Evolutionary conservation across 2,888 invertebrate genomes (phyloP).

Genomic region (Panopea generosa): DNA sequence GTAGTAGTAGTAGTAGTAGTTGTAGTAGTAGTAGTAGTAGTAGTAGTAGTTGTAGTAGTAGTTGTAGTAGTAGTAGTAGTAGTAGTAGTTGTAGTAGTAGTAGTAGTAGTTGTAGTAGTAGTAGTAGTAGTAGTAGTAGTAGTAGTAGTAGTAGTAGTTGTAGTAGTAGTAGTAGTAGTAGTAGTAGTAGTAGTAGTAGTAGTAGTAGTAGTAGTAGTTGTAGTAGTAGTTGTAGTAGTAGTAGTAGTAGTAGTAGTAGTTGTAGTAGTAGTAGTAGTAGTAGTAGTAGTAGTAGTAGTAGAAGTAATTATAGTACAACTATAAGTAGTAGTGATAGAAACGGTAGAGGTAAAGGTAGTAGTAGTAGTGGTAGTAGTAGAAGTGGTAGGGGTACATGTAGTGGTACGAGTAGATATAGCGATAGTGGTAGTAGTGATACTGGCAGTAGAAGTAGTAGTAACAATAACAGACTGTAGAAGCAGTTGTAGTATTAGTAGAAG

Average conservation of each 20-base stretch:
- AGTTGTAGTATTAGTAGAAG: too few species aligned
- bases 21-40: not conserved
- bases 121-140: conserved; percentile 8
- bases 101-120: conserved; percentile 3
- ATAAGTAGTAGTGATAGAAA: too few species aligned
- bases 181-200: conserved; percentile 2
- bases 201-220: conserved; percentile 8
- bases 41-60: not conserved
- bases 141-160: conserved; percentile 8
- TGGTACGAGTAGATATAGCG: conserved; percentile 8
- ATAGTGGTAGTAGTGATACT: too few species aligned
- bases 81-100: not conserved
- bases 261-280: conserved; percentile 14
- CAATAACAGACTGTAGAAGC: too few species aligned
- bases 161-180: conserved; percentile 10
- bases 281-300: too few species aligned
- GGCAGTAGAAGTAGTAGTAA: too few species aligned
- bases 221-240: conserved; percentile 9
- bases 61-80: not conserved
- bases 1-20: not conserved
- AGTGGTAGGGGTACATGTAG: conserved; percentile 5
- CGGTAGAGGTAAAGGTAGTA: too few species aligned
- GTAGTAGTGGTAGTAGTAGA: too few species aligned
- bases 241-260: conserved; percentile 10
- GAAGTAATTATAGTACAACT: too few species aligned